Conservation (phyloP, 2,797 vertebrate genomes). For the Ptychadena robeensis region DNA sequence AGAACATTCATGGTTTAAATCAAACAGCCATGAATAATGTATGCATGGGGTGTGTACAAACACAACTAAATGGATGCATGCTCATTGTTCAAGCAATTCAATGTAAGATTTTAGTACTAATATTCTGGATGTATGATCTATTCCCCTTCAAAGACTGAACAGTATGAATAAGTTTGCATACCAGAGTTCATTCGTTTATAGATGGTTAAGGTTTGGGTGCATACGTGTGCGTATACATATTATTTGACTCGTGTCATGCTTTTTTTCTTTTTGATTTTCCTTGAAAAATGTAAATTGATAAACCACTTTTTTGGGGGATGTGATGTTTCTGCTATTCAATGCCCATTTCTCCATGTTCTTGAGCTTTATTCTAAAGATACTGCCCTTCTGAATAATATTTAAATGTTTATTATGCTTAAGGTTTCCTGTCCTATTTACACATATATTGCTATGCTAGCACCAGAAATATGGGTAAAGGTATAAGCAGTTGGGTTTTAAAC, state of each 20-base stretch:
- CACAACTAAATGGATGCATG: not conserved
- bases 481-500: too few species aligned
- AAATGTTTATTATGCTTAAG: too few species aligned
- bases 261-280: slow-evolving; percentile 47
- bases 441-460: too few species aligned
- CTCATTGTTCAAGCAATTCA: not conserved
- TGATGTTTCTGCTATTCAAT: too few species aligned
- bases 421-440: too few species aligned
- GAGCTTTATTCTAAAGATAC: too few species aligned
- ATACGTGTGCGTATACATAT: not conserved
- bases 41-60: not conserved
- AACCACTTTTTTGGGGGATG: not conserved
- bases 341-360: too few species aligned
- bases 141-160: not conserved
- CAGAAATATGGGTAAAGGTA: too few species aligned
- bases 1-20: not conserved
- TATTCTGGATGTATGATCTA: not conserved
- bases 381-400: too few species aligned
- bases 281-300: not conserved
- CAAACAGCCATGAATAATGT: not conserved
- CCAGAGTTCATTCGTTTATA: not conserved
- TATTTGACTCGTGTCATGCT: not conserved
- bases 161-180: not conserved
- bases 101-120: not conserved
- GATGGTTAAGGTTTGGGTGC: not conserved